phyloP scores from a whole-genome alignment of 2,888 invertebrate genomes.

The Pristionchus mayeri region DNA sequence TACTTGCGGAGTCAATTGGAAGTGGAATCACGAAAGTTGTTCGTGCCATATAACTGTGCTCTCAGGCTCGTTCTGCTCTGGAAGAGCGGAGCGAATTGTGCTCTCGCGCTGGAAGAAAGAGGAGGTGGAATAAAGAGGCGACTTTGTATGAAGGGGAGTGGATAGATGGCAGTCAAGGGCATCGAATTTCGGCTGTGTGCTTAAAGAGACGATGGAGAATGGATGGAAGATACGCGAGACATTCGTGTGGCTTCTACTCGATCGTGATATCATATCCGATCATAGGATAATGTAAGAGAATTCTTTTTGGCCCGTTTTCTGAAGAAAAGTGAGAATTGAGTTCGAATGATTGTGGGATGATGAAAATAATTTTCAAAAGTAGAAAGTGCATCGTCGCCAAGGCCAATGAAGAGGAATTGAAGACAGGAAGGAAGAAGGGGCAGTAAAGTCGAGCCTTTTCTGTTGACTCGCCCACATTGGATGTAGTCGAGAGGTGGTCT shows the following conservation, averaged over 20 bases:
- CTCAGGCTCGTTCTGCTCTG: no score
- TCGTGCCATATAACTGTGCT: no score
- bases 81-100: no score
- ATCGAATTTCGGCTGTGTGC: slow-evolving; percentile 42
- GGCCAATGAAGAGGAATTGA: background rate
- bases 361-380: background rate
- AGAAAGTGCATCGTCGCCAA: slow-evolving; percentile 12
- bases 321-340: background rate
- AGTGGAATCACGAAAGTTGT: no score
- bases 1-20: no score
- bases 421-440: background rate
- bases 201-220: slow-evolving; percentile 37
- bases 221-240: slow-evolving; percentile 40
- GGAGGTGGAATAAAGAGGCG: slow-evolving; percentile 30
- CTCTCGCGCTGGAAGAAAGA: background rate
- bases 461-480: slow-evolving; percentile 35
- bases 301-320: background rate
- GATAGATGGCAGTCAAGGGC: slow-evolving; percentile 43
- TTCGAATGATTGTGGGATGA: background rate
- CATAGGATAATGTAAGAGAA: background rate
- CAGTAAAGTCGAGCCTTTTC: slow-evolving; percentile 35
- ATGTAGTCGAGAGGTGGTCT: slow-evolving; percentile 35
- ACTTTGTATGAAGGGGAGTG: slow-evolving; percentile 38
- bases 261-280: slow-evolving; percentile 1
- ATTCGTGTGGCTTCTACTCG: slow-evolving; percentile 1